Evolutionary conservation across 2,888 invertebrate genomes (phyloP), one percentile per base, ranked within the genome.

Genomic region (Ornithoptera alexandrae): DNA sequence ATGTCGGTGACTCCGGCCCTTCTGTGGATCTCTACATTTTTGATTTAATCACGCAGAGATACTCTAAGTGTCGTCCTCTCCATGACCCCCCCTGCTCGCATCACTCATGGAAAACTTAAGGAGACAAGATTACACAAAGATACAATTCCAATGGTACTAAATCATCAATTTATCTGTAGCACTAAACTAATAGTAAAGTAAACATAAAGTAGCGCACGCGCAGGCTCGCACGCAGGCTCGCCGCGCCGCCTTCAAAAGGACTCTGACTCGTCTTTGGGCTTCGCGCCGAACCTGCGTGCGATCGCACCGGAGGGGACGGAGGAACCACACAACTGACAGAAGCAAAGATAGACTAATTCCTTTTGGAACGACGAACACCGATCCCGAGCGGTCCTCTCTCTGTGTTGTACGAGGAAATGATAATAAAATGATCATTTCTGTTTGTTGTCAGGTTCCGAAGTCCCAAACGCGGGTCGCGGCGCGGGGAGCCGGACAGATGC

Each of bases 401-500:
- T 65, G 62, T 66, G 62, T 72, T 76, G 76, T 77, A 77, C 74
- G 77, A 81, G 79, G 92, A 92, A 92, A 92, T 91, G 90, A 92
- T 87, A 90, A 82, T 84, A 84, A 81, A 88, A 88, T 91, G 90
- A 88, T 92, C 92, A 92, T 93, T 93, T 93, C 93, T 93, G 93
- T 93, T 90, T 93, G 93, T 93, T 92, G 93, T 93, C 93, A 93
- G 93, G 93, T 93, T 92, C 91, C 92, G 89, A 91, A 90, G 89
- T 93, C 91, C 89, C 84, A 84, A 79, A 78, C 84, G 89, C 84
- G 87, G 79, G 84, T 87, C 81, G 82, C 84, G 81, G 81, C 82
- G 83, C 75, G 79, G 84, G 81, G 79, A 81, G 75, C 72, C 83
- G 78, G 75, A 74, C 80, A 75, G 85, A 88, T 90, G 86, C 82